phyloP scores from a whole-genome alignment of 2,797 vertebrate genomes.

The Sebastes umbrosus region DNA sequence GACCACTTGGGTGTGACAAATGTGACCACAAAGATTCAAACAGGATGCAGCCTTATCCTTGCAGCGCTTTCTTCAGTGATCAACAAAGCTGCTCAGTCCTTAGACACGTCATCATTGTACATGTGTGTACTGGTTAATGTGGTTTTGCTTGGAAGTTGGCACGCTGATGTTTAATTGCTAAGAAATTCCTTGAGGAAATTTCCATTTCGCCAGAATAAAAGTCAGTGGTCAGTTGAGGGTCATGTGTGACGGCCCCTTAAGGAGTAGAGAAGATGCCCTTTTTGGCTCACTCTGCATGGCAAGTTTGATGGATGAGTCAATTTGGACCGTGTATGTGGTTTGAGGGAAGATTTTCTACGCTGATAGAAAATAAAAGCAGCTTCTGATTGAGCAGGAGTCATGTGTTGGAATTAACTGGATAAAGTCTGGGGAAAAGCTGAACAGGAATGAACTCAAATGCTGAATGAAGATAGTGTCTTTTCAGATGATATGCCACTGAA shows the following conservation, averaged over 20 bases:
- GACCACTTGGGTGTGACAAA: neutral
- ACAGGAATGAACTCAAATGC: neutral
- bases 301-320: neutral
- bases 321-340: neutral
- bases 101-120: neutral
- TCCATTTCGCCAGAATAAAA: neutral
- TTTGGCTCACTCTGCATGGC: neutral
- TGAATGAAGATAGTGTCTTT: neutral
- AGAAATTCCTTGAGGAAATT: neutral
- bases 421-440: too few relatives aligned
- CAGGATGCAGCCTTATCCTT: neutral
- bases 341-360: neutral
- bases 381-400: slow-evolving; percentile 9
- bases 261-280: neutral
- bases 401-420: neutral
- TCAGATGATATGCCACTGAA: neutral
- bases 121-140: neutral
- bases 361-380: neutral
- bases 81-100: neutral
- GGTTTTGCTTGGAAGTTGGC: neutral
- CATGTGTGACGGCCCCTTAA: neutral
- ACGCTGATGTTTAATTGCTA: neutral
- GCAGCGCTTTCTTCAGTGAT: neutral
- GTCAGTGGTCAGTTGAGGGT: neutral
- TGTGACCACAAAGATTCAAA: neutral